phyloP scores from a whole-genome alignment of 2,888 invertebrate species.

The Rotaria macrura region DNA sequence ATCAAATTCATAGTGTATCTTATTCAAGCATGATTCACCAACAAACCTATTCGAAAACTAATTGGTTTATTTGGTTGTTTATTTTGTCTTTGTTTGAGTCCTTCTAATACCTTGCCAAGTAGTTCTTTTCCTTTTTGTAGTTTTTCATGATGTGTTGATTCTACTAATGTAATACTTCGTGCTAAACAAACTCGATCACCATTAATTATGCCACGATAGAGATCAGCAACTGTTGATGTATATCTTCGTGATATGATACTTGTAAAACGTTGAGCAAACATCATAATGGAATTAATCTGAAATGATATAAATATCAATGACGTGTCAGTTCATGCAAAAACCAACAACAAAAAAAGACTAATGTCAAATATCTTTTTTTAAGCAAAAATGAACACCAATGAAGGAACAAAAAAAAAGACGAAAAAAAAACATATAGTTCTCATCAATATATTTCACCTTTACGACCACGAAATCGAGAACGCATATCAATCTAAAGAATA shows the following conservation, averaged over 20 bases:
- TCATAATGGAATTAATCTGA: neutral
- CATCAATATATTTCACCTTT: slow-evolving; percentile 10
- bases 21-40: neutral
- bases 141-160: slow-evolving; percentile 24
- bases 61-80: slow-evolving; percentile 9
- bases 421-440: neutral
- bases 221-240: neutral
- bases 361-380: neutral
- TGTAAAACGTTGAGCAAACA: neutral
- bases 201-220: slow-evolving; percentile 21
- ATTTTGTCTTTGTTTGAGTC: slow-evolving; percentile 25
- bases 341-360: no score
- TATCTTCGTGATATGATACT: neutral
- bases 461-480: slow-evolving; percentile 16
- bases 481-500: slow-evolving; percentile 1
- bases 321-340: neutral
- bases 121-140: slow-evolving; percentile 17
- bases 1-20: neutral
- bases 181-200: slow-evolving; percentile 24
- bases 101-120: slow-evolving; percentile 3
- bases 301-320: neutral
- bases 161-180: slow-evolving; percentile 27
- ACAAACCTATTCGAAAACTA: slow-evolving; percentile 25
- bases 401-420: neutral
- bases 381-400: neutral